These are phyloP conservation scores for Orchesella cincta DNA, from an alignment of 1,140 invertebrate genomes.

Conservation along the genomic window DNA sequence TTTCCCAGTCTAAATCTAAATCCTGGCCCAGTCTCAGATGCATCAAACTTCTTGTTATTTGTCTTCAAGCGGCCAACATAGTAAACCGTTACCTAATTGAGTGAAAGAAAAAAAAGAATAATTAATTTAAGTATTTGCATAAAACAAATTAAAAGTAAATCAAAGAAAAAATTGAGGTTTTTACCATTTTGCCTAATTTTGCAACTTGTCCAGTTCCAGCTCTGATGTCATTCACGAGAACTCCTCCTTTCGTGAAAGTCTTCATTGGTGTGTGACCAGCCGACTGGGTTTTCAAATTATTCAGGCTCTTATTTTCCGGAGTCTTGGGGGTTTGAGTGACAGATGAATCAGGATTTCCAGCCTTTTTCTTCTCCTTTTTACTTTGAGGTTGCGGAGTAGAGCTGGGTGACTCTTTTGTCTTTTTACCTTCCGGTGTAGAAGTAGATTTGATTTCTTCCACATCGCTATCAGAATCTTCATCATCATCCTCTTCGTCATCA, in stretches of 20 bases:
- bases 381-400: slow-evolving; percentile 47
- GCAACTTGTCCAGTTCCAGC: slow-evolving; percentile 74
- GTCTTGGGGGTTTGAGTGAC: slow-evolving; percentile 39
- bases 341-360: slow-evolving; percentile 35
- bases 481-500: slow-evolving; percentile 52
- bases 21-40: slow-evolving; percentile 69
- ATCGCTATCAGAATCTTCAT: slow-evolving; percentile 44
- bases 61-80: slow-evolving; percentile 74
- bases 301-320: slow-evolving; percentile 65
- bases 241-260: slow-evolving; percentile 61
- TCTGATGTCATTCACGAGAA: slow-evolving; percentile 74
- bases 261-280: slow-evolving; percentile 49
- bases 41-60: slow-evolving; percentile 83
- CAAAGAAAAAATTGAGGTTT: too few species aligned
- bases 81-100: slow-evolving; percentile 64
- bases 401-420: slow-evolving; percentile 53
- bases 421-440: slow-evolving; percentile 31
- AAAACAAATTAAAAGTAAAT: too few species aligned
- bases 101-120: slow-evolving; percentile 12
- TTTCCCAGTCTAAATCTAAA: slow-evolving; percentile 83
- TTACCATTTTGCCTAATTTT: slow-evolving; percentile 73
- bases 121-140: background rate
- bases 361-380: slow-evolving; percentile 57
- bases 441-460: slow-evolving; percentile 37
- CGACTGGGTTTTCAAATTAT: slow-evolving; percentile 46